phyloP scores from a whole-genome alignment of 2,797 vertebrate genomes.

The Phrynocephalus guinanensis region DNA sequence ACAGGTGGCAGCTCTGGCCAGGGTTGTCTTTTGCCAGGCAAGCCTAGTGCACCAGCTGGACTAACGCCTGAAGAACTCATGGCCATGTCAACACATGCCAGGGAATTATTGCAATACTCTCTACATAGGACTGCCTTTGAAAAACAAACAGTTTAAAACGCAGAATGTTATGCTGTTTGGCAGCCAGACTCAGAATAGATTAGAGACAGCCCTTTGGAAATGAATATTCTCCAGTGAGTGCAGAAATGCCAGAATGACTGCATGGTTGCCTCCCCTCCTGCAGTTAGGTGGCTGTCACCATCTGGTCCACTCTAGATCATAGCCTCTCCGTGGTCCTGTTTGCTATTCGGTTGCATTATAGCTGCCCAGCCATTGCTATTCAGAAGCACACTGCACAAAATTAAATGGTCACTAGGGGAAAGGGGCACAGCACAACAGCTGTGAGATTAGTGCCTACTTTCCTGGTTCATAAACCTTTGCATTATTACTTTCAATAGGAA shows the following conservation, averaged over 20 bases:
- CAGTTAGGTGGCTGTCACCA: slow-evolving; percentile 1
- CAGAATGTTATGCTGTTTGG: slow-evolving; percentile 18
- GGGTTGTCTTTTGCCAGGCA: no score
- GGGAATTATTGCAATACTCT: no score
- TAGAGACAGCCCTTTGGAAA: slow-evolving; percentile 6
- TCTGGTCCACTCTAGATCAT: neutral
- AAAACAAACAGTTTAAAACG: no score
- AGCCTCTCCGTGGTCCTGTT: neutral
- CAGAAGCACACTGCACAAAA: neutral
- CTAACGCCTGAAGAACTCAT: no score
- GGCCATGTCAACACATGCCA: no score
- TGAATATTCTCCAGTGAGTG: neutral
- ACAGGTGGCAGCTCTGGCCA: no score
- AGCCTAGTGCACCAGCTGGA: no score
- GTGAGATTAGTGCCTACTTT: neutral
- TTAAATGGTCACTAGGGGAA: slow-evolving; percentile 1
- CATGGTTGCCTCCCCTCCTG: neutral
- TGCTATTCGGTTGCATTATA: neutral
- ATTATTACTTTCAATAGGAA: slow-evolving; percentile 1
- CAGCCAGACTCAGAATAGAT: neutral
- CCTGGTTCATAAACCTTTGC: slow-evolving; percentile 6
- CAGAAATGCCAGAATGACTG: slow-evolving; percentile 23
- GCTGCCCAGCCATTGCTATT: slow-evolving; percentile 5
- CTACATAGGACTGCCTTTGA: no score
- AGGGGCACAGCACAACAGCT: neutral